Conservation (phyloP, 2,113 vertebrate genomes). For the Pluvianellus socialis region DNA sequence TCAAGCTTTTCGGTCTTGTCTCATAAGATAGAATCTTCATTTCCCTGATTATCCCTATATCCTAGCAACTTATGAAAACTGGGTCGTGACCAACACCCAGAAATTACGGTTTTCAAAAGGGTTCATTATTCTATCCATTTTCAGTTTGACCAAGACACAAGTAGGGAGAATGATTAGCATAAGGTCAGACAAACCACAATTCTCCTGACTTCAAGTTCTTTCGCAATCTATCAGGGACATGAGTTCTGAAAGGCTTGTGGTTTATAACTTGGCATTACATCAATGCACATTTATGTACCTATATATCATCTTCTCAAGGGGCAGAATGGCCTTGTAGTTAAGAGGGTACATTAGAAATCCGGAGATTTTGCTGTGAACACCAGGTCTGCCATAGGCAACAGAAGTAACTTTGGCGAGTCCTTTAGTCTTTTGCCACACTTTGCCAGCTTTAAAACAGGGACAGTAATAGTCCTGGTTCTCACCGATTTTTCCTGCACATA, state of each 20-base stretch:
- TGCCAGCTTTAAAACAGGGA: background rate
- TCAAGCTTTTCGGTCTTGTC: constrained; percentile 10
- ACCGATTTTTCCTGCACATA: background rate
- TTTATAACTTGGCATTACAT: constrained; percentile 70
- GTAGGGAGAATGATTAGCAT: constrained; percentile 48
- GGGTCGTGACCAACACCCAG: constrained; percentile 36
- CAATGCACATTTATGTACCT: constrained; percentile 64
- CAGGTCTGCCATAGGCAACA: background rate
- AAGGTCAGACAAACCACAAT: constrained; percentile 54
- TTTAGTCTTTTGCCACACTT: background rate
- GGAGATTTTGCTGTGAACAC: background rate
- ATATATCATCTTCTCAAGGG: constrained; percentile 51
- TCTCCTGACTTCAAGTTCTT: constrained; percentile 54
- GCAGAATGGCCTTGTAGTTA: background rate
- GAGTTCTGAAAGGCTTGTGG: constrained; percentile 58
- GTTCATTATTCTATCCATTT: constrained; percentile 40
- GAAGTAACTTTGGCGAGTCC: background rate
- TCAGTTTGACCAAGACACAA: constrained; percentile 40
- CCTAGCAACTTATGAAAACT: constrained; percentile 50
- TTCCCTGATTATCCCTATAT: constrained; percentile 30
- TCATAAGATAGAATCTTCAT: constrained; percentile 28
- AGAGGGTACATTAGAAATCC: background rate
- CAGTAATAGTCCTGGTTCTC: background rate
- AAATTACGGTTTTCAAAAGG: constrained; percentile 2
- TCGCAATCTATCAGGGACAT: constrained; percentile 56